Evolutionary conservation across 2,888 invertebrate genomes (phyloP), one percentile per base, ranked within the genome.

Genomic region (Sialis lutaria): DNA sequence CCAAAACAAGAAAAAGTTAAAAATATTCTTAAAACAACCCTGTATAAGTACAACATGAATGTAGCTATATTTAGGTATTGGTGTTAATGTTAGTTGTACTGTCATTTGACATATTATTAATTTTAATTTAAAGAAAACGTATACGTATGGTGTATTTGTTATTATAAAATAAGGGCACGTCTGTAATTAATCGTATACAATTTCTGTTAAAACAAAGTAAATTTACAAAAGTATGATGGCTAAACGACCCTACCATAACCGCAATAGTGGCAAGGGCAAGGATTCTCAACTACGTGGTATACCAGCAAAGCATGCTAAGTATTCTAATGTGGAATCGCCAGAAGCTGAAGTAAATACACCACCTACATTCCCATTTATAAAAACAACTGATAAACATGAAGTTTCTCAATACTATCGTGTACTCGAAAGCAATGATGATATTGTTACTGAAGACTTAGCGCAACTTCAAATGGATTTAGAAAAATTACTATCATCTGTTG

Each of bases 371-470:
- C 83, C 85, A 5, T 69, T 80, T 33, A 75, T 83, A 44, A 79
- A 78, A 60, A 74, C 75, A 55, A 71, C 77, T 51, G 86, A 86
- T 56, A 82, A 82, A 34, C 70, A 73, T 44, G 67, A 74, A 50
- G 63, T 87, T 50, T 82, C 85, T 6, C 74, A 80, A 39, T 81
- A 82, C 55, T 68, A 42, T 22, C 42, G 34, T 12, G 39, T 42
- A 31, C 42, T 47, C 12, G 40, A 47, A 34, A 39, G 32, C 39
- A 42, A 42, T 31, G 88, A 88, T 57, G 77, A 78, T 4, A 76
- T 92, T 50, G 82, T 79, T 12, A 82, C 90, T 70, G 92, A 93
- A 56, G 92, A 95, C 60, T 67, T 93, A 43, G 91, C 93, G 61
- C 74, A 77, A 2, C 67, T 95, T 7, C 93, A 95, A 62, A 67